Conservation (phyloP, 1,140 invertebrate species). For the Gryllus bimaculatus region DNA sequence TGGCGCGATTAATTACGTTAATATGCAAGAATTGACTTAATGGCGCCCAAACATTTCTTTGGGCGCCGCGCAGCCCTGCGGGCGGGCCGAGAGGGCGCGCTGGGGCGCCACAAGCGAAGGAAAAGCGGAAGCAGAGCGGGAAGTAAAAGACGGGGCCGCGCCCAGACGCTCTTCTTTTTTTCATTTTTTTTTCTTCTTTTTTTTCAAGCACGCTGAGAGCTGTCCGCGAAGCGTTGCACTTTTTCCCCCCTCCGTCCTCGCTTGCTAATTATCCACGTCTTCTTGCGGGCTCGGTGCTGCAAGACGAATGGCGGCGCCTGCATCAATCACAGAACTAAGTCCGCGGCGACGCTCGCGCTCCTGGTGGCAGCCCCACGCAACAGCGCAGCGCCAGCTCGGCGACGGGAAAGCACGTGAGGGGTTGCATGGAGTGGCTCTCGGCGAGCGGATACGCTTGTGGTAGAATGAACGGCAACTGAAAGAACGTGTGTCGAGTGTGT, state of each 20-base stretch:
- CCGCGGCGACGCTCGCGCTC: neutral
- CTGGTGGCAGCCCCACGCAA: neutral
- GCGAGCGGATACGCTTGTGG: too few relatives aligned
- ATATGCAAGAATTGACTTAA: conserved; percentile 5
- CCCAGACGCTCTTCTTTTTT: neutral
- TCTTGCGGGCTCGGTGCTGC: neutral
- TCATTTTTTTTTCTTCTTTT: neutral
- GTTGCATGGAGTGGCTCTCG: too few relatives aligned
- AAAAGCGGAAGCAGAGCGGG: neutral
- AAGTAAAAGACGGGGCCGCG: neutral
- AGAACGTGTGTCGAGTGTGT: too few relatives aligned
- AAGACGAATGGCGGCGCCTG: neutral
- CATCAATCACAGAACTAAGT: neutral
- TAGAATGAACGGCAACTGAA: too few relatives aligned
- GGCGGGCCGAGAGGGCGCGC: too few relatives aligned
- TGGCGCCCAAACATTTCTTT: neutral
- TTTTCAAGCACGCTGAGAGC: neutral
- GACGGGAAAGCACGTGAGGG: neutral
- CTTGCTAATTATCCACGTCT: neutral
- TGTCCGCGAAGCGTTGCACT: neutral
- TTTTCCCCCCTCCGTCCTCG: neutral
- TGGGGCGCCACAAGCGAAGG: neutral
- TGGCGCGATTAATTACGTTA: neutral
- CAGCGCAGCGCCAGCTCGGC: neutral
- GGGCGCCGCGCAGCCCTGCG: too few relatives aligned